Conservation (phyloP, 1,140 invertebrate species). For the Andricus grossulariae region DNA sequence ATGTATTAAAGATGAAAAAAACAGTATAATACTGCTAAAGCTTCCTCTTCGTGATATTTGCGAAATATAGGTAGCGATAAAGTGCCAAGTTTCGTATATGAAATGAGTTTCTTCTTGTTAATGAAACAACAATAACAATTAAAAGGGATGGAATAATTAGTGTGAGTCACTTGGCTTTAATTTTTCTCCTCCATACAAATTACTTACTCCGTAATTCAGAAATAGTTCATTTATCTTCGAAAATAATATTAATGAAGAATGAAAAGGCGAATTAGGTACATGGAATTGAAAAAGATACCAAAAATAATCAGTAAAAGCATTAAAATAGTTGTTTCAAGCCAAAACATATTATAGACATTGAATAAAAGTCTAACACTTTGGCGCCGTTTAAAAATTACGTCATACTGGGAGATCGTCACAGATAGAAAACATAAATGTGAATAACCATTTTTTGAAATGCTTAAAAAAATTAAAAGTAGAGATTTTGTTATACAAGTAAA, state of each 20-base stretch:
- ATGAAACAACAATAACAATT: slow-evolving; percentile 34
- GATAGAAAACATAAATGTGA: too few relatives aligned
- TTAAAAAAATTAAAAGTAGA: too few relatives aligned
- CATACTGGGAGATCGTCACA: too few relatives aligned
- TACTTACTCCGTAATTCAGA: neutral
- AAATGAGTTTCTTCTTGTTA: slow-evolving; percentile 48
- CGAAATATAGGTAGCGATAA: slow-evolving; percentile 35
- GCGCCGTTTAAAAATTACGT: too few relatives aligned
- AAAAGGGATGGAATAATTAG: neutral
- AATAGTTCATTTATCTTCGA: neutral
- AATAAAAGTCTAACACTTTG: too few relatives aligned
- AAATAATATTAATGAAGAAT: neutral
- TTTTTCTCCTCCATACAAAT: slow-evolving; percentile 1
- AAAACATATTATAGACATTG: too few relatives aligned
- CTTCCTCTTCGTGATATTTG: neutral
- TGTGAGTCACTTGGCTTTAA: slow-evolving; percentile 4
- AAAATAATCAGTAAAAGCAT: too few relatives aligned
- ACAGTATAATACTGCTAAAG: too few relatives aligned
- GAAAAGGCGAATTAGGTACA: neutral
- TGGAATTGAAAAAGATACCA: neutral
- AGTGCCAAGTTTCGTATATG: slow-evolving; percentile 54
- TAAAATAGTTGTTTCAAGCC: too few relatives aligned
- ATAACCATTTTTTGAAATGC: too few relatives aligned
- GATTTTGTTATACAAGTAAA: too few relatives aligned
- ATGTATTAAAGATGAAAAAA: too few relatives aligned